Percentiles rank a stretch among this genome's conserved stretches.
These are phyloP conservation scores for Drosophila paramelanica DNA, from an alignment of 2,888 invertebrate species.

Conservation along the genomic window DNA sequence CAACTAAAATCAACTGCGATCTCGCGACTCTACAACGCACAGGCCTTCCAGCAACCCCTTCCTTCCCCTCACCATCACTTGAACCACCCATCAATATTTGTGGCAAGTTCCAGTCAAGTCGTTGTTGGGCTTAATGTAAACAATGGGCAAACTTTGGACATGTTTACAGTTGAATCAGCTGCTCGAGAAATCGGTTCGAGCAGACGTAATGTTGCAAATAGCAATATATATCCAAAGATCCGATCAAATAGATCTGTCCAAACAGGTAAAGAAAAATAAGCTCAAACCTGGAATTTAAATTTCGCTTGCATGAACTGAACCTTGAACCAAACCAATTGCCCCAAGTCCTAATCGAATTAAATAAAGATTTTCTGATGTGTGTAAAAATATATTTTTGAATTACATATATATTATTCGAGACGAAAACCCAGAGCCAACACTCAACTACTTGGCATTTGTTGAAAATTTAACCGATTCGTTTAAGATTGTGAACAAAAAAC, in stretches of 20 bases:
- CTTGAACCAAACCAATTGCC: too few relatives aligned
- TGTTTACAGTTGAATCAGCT: slow-evolving; percentile 7
- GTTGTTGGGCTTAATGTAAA: slow-evolving; percentile 14
- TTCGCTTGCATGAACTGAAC: too few relatives aligned
- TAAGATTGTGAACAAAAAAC: too few relatives aligned
- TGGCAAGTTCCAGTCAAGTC: not conserved
- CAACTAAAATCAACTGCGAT: slow-evolving; percentile 11
- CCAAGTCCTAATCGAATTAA: too few relatives aligned
- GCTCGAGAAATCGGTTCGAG: not conserved
- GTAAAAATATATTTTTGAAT: too few relatives aligned
- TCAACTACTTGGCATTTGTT: too few relatives aligned
- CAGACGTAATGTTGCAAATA: not conserved
- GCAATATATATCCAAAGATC: not conserved
- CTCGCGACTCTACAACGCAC: not conserved
- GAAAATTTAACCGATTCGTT: too few relatives aligned
- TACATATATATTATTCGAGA: too few relatives aligned
- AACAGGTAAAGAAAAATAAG: too few relatives aligned
- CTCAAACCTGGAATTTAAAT: not conserved
- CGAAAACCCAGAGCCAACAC: too few relatives aligned
- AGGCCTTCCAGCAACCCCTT: not conserved
- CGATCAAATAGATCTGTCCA: not conserved
- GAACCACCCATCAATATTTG: not conserved
- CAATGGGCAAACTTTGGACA: slow-evolving; percentile 20
- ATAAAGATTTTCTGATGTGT: too few relatives aligned
- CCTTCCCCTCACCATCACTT: not conserved